phyloP scores from a whole-genome alignment of 2,888 invertebrate genomes.

The Aspidapion aeneum region DNA sequence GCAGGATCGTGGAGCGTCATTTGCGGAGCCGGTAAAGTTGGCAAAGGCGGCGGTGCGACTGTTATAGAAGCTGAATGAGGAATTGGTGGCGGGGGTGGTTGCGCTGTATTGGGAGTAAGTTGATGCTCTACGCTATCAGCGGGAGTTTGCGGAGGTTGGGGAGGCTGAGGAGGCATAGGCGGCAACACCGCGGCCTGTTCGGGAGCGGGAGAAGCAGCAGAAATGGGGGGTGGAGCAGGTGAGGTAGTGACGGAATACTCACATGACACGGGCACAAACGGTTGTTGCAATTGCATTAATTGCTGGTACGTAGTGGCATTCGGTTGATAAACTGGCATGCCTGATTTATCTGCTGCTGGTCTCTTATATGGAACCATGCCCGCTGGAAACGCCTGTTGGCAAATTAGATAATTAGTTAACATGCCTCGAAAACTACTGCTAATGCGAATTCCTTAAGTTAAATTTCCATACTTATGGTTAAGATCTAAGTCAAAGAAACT shows the following conservation, averaged over 20 bases:
- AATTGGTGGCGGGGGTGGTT: conserved; percentile 29
- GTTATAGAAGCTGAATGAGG: conserved; percentile 28
- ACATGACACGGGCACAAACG: conserved; percentile 98
- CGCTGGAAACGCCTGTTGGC: conserved; percentile 86
- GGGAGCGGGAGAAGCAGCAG: conserved; percentile 39
- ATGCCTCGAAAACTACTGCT: too few species aligned
- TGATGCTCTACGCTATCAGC: conserved; percentile 41
- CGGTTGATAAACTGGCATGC: conserved; percentile 94
- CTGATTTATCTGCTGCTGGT: conserved; percentile 94
- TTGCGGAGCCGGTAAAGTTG: conserved; percentile 30
- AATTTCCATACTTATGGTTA: too few species aligned
- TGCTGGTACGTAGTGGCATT: conserved; percentile 90
- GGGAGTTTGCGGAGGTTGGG: conserved; percentile 32
- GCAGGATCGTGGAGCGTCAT: conserved; percentile 55
- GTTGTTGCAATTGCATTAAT: conserved; percentile 92
- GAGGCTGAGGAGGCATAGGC: conserved; percentile 25
- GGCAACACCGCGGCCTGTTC: conserved; percentile 29
- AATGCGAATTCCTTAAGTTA: too few species aligned
- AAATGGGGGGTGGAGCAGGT: conserved; percentile 43
- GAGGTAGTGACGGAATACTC: conserved; percentile 84
- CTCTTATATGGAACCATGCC: conserved; percentile 96
- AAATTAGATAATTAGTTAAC: neutral
- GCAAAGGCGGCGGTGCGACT: conserved; percentile 26
- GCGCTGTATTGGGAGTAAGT: conserved; percentile 25
- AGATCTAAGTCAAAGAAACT: too few species aligned